Base-by-base conservation (phyloP, 1,140 invertebrate species). In the Lordiphosa clarofinis region DNA sequence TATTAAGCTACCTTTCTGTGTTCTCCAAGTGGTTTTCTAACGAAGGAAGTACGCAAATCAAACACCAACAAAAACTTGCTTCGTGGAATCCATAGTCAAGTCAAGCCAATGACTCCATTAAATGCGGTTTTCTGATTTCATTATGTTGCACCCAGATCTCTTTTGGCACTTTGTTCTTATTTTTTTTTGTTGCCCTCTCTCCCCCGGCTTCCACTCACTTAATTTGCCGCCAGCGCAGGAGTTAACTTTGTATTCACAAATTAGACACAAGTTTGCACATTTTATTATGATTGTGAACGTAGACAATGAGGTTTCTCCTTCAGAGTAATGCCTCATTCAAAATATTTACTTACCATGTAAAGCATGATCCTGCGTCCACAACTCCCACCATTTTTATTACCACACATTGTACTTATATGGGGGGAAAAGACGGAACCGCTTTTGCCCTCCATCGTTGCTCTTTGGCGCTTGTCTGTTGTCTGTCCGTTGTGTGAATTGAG, bases 21-120 rank as follows among this genome's bases (percentile, higher is more conserved):
- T 11, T 44, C 46, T 39, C 53, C 38, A 40, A 53, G 28, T 31
- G 36, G 42, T 15, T 11, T 7, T 43, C 21, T 12, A 44, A 28
- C n/a, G 24, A 54, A 59, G 33, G 31, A 43, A 46, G 38, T 33
- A 47, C 2, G 9, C 21, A 6, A 19, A 33, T 39, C 24, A 19
- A 40, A 3, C 12, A 31, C 15, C 1, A 15, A 15, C 3, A 15
- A 5, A 7, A 33, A 33, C 13, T 4, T 6, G 2, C 5, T 35
- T 36, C 11, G 11, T 31, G n/a, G 24, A 28, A 28, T 49, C n/a
- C 33, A 37, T 11, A 4, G 53, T 5, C 6, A 6, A 6, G 50
- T 62, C 56, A 50, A 66, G 70, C 63, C 65, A 86, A 86, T 79
- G 81, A 74, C 79, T 86, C 75, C 71, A 86, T 86, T 86, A 81